phyloP scores from a whole-genome alignment of 2,113 vertebrate species.

The Collichthys lucidus region DNA sequence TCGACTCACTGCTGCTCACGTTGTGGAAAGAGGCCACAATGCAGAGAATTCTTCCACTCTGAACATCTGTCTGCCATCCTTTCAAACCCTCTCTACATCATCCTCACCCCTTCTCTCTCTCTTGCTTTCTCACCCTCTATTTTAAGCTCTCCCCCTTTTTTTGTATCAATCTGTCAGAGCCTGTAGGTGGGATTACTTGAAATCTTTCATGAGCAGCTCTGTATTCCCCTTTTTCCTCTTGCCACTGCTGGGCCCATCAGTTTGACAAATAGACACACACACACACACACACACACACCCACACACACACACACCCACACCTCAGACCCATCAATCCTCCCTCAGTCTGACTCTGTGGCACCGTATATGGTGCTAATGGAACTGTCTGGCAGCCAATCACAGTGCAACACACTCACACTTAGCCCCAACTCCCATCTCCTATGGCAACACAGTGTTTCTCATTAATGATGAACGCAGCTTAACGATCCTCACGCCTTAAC shows the following conservation, averaged over 20 bases:
- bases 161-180: constrained; percentile 52
- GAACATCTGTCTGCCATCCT: neutral
- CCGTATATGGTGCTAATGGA: constrained; percentile 54
- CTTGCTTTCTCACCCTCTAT: constrained; percentile 6
- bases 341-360: constrained; percentile 27
- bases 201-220: constrained; percentile 62
- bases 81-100: neutral
- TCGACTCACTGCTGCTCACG: neutral
- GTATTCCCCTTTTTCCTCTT: constrained; percentile 42
- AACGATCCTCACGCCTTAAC: constrained; percentile 47
- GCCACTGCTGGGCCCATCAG: constrained; percentile 33
- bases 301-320: too few relatives aligned
- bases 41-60: neutral
- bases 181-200: constrained; percentile 60
- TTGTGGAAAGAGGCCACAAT: neutral
- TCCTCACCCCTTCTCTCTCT: constrained; percentile 7
- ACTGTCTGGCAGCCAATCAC: constrained; percentile 45
- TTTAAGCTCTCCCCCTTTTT: constrained; percentile 8
- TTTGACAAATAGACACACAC: constrained; percentile 34
- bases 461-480: constrained; percentile 42
- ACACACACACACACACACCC: neutral
- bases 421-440: constrained; percentile 22
- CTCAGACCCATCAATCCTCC: constrained; percentile 61
- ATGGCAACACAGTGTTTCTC: constrained; percentile 40
- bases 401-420: constrained; percentile 10